Evolutionary conservation across 2,888 invertebrate species (phyloP).

Genomic region (Lasius platythorax): DNA sequence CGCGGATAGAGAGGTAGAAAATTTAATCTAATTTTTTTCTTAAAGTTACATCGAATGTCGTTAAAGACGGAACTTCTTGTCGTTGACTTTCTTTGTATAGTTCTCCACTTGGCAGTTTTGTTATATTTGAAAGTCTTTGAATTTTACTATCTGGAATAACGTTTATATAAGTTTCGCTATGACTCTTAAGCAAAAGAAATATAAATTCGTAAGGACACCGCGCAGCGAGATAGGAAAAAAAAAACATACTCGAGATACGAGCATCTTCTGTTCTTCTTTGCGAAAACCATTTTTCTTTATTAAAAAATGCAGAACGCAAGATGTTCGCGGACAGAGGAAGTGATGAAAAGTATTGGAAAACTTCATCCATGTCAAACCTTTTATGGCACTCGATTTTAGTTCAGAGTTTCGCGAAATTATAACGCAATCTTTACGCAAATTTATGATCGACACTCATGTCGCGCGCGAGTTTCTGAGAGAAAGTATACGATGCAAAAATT

Average conservation of each 20-base stretch:
- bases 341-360: background rate
- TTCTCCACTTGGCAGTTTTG: background rate
- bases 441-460: background rate
- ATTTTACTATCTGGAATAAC: background rate
- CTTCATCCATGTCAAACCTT: background rate
- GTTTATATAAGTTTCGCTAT: background rate
- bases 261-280: background rate
- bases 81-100: background rate
- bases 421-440: constrained; percentile 3
- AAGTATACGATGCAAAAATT: constrained; percentile 61
- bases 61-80: background rate
- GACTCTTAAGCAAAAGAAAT: background rate
- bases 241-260: background rate
- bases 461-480: constrained; percentile 43
- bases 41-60: background rate
- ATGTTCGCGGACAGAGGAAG: background rate
- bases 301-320: background rate
- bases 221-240: background rate
- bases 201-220: background rate
- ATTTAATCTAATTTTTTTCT: constrained; percentile 3
- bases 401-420: constrained; percentile 1
- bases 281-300: background rate
- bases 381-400: background rate
- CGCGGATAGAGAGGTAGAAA: background rate
- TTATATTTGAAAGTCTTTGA: background rate